Evolutionary conservation across 2,888 invertebrate species (phyloP).

Genomic region (Aquatica leii): DNA sequence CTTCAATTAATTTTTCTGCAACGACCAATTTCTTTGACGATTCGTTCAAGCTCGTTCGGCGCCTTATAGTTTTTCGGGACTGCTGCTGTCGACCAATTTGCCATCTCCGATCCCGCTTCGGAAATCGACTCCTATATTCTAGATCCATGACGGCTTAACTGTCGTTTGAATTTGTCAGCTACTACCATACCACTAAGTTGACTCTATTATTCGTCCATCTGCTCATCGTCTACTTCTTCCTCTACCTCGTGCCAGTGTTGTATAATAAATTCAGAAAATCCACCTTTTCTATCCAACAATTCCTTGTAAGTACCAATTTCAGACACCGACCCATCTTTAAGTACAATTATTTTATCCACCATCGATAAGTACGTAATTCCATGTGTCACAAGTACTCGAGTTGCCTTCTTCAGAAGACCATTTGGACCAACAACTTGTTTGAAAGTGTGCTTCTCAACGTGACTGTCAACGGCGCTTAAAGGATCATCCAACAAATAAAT

Average conservation of each 20-base stretch:
- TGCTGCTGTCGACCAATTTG: constrained; percentile 54
- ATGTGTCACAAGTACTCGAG: constrained; percentile 94
- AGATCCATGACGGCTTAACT: constrained; percentile 73
- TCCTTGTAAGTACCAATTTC: constrained; percentile 92
- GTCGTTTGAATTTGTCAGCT: constrained; percentile 68
- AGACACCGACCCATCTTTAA: constrained; percentile 86
- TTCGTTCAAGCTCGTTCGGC: constrained; percentile 46
- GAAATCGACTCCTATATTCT: constrained; percentile 76
- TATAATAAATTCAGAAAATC: constrained; percentile 84
- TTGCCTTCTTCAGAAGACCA: constrained; percentile 77
- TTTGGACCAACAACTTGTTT: constrained; percentile 89
- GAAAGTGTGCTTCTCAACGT: constrained; percentile 98
- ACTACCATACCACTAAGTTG: constrained; percentile 73
- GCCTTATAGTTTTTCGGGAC: constrained; percentile 51
- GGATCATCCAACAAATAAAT: constrained; percentile 96
- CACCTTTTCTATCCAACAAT: constrained; percentile 84
- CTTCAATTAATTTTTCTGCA: constrained; percentile 85
- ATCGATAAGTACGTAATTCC: constrained; percentile 91
- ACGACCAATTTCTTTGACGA: constrained; percentile 49
- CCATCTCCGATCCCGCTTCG: constrained; percentile 67
- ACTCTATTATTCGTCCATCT: constrained; percentile 55
- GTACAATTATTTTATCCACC: constrained; percentile 88
- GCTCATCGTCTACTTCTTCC: constrained; percentile 60
- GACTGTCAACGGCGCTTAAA: constrained; percentile 93
- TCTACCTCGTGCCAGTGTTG: constrained; percentile 80